A percentile compares a stretch with the other conserved stretches of the same genome.
These are phyloP conservation scores for Vulpes ferrilata DNA, from an alignment of 2,113 vertebrate genomes.

Conservation along the genomic window DNA sequence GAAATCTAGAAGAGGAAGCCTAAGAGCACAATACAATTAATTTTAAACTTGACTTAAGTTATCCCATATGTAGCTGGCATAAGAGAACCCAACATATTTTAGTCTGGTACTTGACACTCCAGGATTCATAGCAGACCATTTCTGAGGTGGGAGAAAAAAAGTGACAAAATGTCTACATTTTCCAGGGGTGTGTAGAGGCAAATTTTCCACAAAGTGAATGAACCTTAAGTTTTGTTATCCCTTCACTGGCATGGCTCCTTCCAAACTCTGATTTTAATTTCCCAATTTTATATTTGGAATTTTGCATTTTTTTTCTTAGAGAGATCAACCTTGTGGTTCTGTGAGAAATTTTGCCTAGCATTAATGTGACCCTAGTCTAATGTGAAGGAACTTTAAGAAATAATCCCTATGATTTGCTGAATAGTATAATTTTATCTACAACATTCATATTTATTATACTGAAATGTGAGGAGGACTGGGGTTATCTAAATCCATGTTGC, in stretches of 20 bases:
- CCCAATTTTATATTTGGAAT: slow-evolving; percentile 29
- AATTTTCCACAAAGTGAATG: neutral
- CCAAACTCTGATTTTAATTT: neutral
- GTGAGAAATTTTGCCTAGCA: neutral
- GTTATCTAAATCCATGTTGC: neutral
- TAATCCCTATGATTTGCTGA: neutral
- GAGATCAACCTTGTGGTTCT: neutral
- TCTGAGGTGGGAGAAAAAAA: neutral
- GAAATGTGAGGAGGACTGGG: neutral
- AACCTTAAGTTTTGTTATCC: neutral
- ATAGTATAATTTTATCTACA: neutral
- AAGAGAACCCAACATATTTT: neutral
- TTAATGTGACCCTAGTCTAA: neutral
- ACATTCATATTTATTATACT: neutral
- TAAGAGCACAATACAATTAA: neutral
- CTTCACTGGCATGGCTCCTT: neutral
- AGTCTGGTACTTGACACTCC: neutral
- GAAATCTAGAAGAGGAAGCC: neutral
- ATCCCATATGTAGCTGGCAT: neutral
- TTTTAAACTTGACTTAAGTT: neutral
- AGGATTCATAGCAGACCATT: neutral
- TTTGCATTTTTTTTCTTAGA: neutral
- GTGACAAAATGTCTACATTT: neutral
- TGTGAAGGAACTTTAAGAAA: neutral
- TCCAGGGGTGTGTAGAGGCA: neutral